Evolutionary conservation across 2,113 vertebrate genomes (phyloP).

Genomic region (Thamnaconus septentrionalis): DNA sequence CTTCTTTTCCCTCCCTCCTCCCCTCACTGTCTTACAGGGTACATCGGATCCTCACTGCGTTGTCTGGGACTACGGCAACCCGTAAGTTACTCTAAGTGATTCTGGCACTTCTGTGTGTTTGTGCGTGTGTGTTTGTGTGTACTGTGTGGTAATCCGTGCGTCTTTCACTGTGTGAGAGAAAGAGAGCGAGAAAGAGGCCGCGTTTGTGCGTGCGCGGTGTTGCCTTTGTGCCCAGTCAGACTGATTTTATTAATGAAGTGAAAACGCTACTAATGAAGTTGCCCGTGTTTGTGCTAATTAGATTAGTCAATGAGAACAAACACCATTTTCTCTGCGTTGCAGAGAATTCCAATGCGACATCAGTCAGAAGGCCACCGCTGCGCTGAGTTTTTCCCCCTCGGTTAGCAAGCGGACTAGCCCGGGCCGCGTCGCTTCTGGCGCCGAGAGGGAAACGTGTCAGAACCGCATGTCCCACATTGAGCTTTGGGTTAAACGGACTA

Average conservation of each 20-base stretch:
- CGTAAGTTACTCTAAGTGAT: slow-evolving; percentile 80
- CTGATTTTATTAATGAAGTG: slow-evolving; percentile 54
- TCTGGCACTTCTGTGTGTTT: slow-evolving; percentile 19
- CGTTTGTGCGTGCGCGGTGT: too few species aligned
- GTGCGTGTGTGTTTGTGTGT: slow-evolving; percentile 5
- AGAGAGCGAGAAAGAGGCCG: too few species aligned
- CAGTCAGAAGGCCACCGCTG: slow-evolving; percentile 19
- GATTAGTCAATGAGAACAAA: slow-evolving; percentile 53
- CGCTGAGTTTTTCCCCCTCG: slow-evolving; percentile 6
- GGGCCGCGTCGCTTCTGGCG: too few species aligned
- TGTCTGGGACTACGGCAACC: slow-evolving; percentile 93
- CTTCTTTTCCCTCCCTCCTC: background rate
- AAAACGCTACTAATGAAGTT: slow-evolving; percentile 58
- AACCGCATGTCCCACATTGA: too few species aligned
- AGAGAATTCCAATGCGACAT: slow-evolving; percentile 36
- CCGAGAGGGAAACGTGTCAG: too few species aligned
- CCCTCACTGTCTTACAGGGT: slow-evolving; percentile 77
- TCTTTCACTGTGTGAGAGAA: slow-evolving; percentile 1
- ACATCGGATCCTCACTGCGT: slow-evolving; percentile 93
- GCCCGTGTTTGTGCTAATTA: slow-evolving; percentile 58
- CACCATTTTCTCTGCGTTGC: slow-evolving; percentile 37
- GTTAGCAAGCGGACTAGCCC: background rate
- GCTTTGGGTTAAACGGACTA: slow-evolving; percentile 2
- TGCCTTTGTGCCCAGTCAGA: slow-evolving; percentile 26
- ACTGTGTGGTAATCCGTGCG: slow-evolving; percentile 13